phyloP scores from a whole-genome alignment of 2,113 vertebrate genomes.

The Poecile atricapillus region DNA sequence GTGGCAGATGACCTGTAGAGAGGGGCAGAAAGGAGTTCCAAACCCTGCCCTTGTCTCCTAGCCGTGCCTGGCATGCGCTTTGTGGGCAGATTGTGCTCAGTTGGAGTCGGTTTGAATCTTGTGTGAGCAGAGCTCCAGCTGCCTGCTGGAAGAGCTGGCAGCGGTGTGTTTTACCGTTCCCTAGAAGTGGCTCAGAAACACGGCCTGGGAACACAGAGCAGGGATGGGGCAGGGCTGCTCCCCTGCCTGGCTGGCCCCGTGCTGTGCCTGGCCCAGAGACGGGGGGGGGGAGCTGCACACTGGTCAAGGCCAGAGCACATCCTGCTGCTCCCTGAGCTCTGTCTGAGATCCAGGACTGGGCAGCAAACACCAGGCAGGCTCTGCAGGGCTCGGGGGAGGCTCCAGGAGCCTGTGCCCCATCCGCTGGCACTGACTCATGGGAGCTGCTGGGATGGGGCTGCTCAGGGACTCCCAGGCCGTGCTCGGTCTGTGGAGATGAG shows the following conservation, averaged over 20 bases:
- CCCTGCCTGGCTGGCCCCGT: neutral
- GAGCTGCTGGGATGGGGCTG: neutral
- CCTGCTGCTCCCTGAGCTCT: neutral
- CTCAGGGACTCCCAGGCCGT: neutral
- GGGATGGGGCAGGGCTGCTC: neutral
- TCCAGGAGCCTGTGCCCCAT: neutral
- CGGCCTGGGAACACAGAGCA: neutral
- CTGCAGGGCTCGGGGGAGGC: neutral
- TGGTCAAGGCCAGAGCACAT: neutral
- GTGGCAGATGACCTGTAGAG: neutral
- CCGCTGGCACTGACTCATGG: neutral
- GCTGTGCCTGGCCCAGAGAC: neutral
- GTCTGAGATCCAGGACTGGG: neutral
- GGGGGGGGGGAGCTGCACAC: neutral
- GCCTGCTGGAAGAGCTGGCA: neutral
- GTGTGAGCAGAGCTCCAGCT: neutral
- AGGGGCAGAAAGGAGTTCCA: neutral
- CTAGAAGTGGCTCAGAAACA: neutral
- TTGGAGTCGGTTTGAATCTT: neutral
- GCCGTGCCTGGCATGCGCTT: rapidly evolving
- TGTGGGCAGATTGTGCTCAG: neutral
- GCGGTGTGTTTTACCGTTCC: neutral
- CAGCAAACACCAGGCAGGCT: neutral
- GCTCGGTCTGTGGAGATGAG: neutral
- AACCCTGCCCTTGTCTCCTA: neutral